phyloP scores from a whole-genome alignment of 2,888 invertebrate species.

The Chymomyza fuscimana region DNA sequence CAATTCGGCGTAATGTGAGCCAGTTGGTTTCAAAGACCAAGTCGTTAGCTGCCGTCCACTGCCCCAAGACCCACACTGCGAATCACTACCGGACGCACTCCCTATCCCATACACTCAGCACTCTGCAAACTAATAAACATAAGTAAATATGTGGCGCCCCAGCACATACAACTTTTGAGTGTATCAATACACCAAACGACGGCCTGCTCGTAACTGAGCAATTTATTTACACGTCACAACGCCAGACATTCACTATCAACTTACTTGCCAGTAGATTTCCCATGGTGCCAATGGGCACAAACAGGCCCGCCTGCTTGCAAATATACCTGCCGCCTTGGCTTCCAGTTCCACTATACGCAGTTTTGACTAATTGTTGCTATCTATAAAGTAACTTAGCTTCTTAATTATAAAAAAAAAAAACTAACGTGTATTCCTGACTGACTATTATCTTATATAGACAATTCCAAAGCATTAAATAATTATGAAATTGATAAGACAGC shows the following conservation, averaged over 20 bases:
- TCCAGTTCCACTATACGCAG: constrained; percentile 84
- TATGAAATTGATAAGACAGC: constrained; percentile 18
- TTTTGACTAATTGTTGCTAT: constrained; percentile 3
- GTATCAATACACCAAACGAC: not conserved
- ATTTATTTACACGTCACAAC: constrained; percentile 48
- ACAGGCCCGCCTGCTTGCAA: constrained; percentile 93
- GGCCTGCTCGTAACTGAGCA: not conserved
- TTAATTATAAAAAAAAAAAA: not conserved
- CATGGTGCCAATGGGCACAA: constrained; percentile 96
- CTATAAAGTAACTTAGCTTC: not conserved
- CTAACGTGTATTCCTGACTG: not conserved
- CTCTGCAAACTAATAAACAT: constrained; percentile 57
- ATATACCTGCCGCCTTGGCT: constrained; percentile 85
- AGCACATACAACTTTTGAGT: not conserved
- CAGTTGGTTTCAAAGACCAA: not conserved
- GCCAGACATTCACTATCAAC: constrained; percentile 59
- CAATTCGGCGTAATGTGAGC: constrained; percentile 11
- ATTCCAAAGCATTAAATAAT: not conserved
- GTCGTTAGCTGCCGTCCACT: not conserved
- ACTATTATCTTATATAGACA: not conserved
- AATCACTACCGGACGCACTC: not conserved
- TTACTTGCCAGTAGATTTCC: constrained; percentile 94
- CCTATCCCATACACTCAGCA: not conserved
- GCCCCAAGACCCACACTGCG: no score
- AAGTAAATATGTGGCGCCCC: constrained; percentile 22